Evolutionary conservation across 2,888 invertebrate species (phyloP), one percentile per base, ranked within the genome.

Genomic region (Spicauda simplicius): DNA sequence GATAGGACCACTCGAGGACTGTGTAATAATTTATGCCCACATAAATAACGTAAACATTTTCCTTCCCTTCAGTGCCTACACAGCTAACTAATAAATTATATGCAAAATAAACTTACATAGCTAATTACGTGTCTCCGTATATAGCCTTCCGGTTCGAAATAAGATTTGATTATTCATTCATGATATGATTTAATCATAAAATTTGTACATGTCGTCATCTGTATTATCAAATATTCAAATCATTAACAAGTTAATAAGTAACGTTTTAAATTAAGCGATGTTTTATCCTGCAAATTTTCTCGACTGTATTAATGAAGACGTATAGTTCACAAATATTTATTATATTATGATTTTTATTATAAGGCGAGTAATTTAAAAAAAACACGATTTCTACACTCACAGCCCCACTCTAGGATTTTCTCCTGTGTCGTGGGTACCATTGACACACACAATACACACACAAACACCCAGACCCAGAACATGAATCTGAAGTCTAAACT

Each of bases 31-130:
- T 84, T 83, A 87, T 86, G 79, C 79, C 70, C 77, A 80, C 82
- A 85, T 87, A 86, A 86, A 86, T 87, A 84, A 84, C 76, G 71
- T 77, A 81, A 82, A 82, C 79, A 82, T 83, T 83, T 78, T 70
- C 71, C 67, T 67, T 68, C 67, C 63, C 61, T 58, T 37, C 25
- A 45, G 54, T 56, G 30, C 59, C 45, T 54, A 57, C 59, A 66
- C 55, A 50, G 48, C 16, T 12, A 45, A 45, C 55, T 66, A 50
- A 66, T 66, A 55, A 53, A 66, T 66, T 63, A 41, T 59, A 60
- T 48, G 50, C 55, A 66, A 66, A 65, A 66, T 37, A 66, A 66
- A 61, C 66, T 50, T 60, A 50, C 55, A 45, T 45, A 8, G 20
- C 60, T 66, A 48, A 60, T 60, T 66, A 60, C 16, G 19, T 11